These are phyloP conservation scores for Carollia perspicillata DNA, from an alignment of 2,113 vertebrate species.

Conservation along the genomic window DNA sequence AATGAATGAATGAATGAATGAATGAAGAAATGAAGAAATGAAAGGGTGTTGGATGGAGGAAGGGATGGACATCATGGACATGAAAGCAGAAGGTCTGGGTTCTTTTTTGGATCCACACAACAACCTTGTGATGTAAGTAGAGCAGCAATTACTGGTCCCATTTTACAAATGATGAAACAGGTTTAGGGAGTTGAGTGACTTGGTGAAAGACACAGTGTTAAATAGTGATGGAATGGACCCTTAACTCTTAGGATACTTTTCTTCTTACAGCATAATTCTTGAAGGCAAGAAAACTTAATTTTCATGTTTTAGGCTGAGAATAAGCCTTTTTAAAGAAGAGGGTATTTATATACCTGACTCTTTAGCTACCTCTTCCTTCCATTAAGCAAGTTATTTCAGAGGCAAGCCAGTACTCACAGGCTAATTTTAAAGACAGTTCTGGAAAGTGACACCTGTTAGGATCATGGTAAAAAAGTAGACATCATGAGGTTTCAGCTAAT, in stretches of 20 bases:
- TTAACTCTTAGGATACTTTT: background rate
- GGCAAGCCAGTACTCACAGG: background rate
- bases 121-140: background rate
- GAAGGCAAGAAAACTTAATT: conserved; percentile 11
- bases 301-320: background rate
- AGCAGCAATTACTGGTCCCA: background rate
- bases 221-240: background rate
- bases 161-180: background rate
- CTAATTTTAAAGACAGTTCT: conserved; percentile 12
- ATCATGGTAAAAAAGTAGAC: background rate
- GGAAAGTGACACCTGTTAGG: background rate
- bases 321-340: conserved; percentile 40
- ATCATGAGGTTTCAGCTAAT: background rate
- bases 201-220: background rate
- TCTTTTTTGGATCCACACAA: background rate
- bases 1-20: no score
- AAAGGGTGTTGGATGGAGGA: background rate
- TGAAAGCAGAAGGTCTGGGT: background rate
- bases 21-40: background rate
- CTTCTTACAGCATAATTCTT: background rate
- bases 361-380: background rate
- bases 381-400: background rate
- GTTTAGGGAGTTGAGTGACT: background rate
- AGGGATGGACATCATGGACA: background rate
- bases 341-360: background rate